Evolutionary conservation across 2,888 invertebrate species (phyloP).

Genomic region (Ormyrus rosae): DNA sequence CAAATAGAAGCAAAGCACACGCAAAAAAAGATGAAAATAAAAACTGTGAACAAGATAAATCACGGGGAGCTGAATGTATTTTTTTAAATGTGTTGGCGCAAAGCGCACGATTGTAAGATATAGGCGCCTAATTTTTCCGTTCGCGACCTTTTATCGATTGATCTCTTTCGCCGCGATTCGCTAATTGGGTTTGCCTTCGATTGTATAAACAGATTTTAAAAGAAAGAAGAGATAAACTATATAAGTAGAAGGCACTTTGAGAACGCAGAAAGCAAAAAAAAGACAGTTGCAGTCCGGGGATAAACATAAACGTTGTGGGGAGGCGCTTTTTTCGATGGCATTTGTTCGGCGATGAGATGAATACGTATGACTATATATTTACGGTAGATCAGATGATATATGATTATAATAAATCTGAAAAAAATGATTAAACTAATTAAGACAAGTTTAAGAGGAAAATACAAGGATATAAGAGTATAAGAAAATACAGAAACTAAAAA

Average conservation of each 20-base stretch:
- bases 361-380: conserved; percentile 55
- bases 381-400: conserved; percentile 59
- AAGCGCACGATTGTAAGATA: conserved; percentile 56
- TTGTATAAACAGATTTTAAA: conserved; percentile 31
- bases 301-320: not conserved
- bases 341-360: conserved; percentile 36
- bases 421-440: conserved; percentile 39
- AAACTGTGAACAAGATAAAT: conserved; percentile 24
- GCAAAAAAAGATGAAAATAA: conserved; percentile 29
- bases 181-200: conserved; percentile 32
- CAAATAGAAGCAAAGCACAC: conserved; percentile 13
- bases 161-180: conserved; percentile 31
- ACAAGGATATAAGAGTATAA: conserved; percentile 18
- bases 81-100: conserved; percentile 59
- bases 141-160: conserved; percentile 40
- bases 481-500: conserved; percentile 31
- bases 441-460: conserved; percentile 30
- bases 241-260: not conserved
- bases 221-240: conserved; percentile 1
- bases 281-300: not conserved
- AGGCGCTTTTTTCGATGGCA: conserved; percentile 8
- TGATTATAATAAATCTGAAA: conserved; percentile 44
- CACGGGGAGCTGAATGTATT: conserved; percentile 56
- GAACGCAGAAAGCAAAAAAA: not conserved
- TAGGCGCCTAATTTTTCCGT: conserved; percentile 47